Percentiles rank a stretch among this genome's conserved stretches.
These are phyloP conservation scores for Bostrychus sinensis DNA, from an alignment of 2,113 vertebrate genomes.

Conservation along the genomic window DNA sequence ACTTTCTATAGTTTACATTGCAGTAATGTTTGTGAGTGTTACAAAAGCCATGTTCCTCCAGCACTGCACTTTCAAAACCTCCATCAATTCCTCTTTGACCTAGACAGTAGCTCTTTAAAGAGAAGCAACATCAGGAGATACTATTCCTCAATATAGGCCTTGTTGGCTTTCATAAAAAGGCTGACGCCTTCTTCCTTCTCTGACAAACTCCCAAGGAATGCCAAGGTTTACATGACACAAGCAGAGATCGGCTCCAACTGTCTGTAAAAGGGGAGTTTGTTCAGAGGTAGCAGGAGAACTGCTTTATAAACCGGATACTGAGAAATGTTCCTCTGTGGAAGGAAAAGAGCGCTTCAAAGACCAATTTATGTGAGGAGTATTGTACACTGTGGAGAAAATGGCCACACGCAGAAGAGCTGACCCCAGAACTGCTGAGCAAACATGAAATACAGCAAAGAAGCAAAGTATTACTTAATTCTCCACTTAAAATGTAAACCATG, in stretches of 20 bases:
- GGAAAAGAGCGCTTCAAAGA: slow-evolving; percentile 63
- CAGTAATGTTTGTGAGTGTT: neutral
- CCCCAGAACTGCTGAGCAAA: slow-evolving; percentile 65
- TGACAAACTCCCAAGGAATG: slow-evolving; percentile 59
- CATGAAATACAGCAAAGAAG: slow-evolving; percentile 28
- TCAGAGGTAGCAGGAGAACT: slow-evolving; percentile 17
- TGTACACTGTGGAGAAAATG: slow-evolving; percentile 51
- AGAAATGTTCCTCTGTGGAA: slow-evolving; percentile 60
- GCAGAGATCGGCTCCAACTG: slow-evolving; percentile 42
- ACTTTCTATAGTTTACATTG: no score
- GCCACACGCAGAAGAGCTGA: slow-evolving; percentile 60
- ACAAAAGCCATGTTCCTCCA: slow-evolving; percentile 40
- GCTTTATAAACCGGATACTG: slow-evolving; percentile 54
- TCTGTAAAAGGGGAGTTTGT: slow-evolving; percentile 17
- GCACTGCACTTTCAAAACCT: slow-evolving; percentile 29
- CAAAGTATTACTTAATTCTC: slow-evolving; percentile 61
- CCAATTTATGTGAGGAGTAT: slow-evolving; percentile 32
- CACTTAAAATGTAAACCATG: slow-evolving; percentile 59
- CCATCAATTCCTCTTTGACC: slow-evolving; percentile 60
- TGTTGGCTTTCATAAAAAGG: slow-evolving; percentile 64
- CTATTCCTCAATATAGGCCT: slow-evolving; percentile 70
- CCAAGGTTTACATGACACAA: slow-evolving; percentile 61
- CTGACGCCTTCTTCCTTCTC: slow-evolving; percentile 62
- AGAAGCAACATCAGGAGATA: slow-evolving; percentile 63
- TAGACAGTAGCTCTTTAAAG: slow-evolving; percentile 64